Percentiles rank a stretch among this genome's conserved stretches.
phyloP scores from a whole-genome alignment of 1,140 invertebrate genomes.

The Zaprionus inermis region DNA sequence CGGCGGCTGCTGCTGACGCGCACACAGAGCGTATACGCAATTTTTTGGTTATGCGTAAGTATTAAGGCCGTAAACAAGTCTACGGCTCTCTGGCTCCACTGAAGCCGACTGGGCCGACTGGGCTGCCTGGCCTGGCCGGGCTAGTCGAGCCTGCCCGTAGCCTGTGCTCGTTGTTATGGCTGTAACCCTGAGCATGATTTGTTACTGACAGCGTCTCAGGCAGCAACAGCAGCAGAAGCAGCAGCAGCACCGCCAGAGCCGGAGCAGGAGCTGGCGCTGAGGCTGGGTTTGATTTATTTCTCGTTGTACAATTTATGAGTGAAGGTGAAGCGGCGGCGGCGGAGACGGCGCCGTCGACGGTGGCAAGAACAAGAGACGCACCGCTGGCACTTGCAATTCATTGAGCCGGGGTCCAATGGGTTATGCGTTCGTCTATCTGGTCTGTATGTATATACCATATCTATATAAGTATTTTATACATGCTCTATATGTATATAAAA shows the following conservation, averaged over 20 bases:
- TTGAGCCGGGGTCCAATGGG: slow-evolving; percentile 61
- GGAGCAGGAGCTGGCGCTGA: slow-evolving; percentile 33
- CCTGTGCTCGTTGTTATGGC: slow-evolving; percentile 38
- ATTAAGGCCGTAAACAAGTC: slow-evolving; percentile 79
- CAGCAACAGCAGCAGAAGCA: slow-evolving; percentile 45
- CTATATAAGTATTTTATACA: slow-evolving; percentile 7
- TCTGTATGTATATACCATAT: slow-evolving; percentile 9
- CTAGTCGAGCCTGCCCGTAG: slow-evolving; percentile 1
- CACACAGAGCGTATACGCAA: slow-evolving; percentile 68
- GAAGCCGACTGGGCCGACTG: slow-evolving; percentile 29
- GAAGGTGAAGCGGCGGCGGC: slow-evolving; percentile 68
- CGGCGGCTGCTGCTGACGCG: slow-evolving; percentile 39
- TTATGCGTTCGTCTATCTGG: slow-evolving; percentile 40
- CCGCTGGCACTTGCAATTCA: slow-evolving; percentile 51
- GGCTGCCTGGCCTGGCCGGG: too few relatives aligned
- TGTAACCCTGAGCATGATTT: slow-evolving; percentile 78
- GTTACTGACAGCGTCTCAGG: slow-evolving; percentile 80
- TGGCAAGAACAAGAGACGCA: slow-evolving; percentile 4
- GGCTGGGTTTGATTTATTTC: slow-evolving; percentile 81
- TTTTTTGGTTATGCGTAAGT: slow-evolving; percentile 59
- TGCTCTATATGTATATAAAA: slow-evolving; percentile 21
- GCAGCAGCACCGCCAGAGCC: slow-evolving; percentile 3
- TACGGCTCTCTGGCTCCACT: slow-evolving; percentile 57
- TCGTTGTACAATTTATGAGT: slow-evolving; percentile 81
- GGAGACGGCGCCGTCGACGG: slow-evolving; percentile 9